Evolutionary conservation across 2,113 vertebrate species (phyloP).

Genomic region (Muscicapa adusta): DNA sequence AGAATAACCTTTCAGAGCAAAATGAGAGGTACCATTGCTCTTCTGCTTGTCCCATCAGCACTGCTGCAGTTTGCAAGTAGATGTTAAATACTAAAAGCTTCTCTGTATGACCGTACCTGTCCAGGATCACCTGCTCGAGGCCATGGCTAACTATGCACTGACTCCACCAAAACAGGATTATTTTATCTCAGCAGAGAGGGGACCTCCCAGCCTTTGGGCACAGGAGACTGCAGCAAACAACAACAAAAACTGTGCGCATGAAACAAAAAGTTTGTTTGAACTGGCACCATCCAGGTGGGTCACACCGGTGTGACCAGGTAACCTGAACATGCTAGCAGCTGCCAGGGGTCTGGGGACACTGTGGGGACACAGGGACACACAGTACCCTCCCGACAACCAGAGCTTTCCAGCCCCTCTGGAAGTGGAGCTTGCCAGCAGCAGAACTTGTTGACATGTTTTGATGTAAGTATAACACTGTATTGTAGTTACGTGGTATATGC

Average conservation of each 20-base stretch:
- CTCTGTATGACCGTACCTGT: not conserved
- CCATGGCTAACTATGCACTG: slow-evolving; percentile 56
- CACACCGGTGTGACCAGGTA: not conserved
- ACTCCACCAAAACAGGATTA: not conserved
- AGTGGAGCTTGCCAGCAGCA: slow-evolving; percentile 55
- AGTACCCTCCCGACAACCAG: not conserved
- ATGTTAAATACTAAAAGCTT: not conserved
- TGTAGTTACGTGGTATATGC: slow-evolving; percentile 66
- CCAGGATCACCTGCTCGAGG: not conserved
- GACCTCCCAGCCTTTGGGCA: not conserved
- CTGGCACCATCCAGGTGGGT: not conserved
- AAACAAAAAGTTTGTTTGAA: not conserved
- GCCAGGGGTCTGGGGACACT: not conserved
- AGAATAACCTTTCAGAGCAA: not conserved
- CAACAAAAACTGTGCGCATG: fast-evolving
- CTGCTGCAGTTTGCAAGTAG: not conserved
- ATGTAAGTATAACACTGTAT: slow-evolving; percentile 71
- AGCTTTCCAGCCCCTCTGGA: slow-evolving; percentile 25
- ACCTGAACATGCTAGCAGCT: not conserved
- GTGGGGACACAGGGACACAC: not conserved
- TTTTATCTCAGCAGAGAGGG: slow-evolving; percentile 52
- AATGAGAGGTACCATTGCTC: not conserved
- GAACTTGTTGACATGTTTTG: slow-evolving; percentile 57
- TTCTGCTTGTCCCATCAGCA: not conserved
- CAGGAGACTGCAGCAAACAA: not conserved